Evolutionary conservation across 2,888 invertebrate genomes (phyloP).

Genomic region (Idaea dimidiata): DNA sequence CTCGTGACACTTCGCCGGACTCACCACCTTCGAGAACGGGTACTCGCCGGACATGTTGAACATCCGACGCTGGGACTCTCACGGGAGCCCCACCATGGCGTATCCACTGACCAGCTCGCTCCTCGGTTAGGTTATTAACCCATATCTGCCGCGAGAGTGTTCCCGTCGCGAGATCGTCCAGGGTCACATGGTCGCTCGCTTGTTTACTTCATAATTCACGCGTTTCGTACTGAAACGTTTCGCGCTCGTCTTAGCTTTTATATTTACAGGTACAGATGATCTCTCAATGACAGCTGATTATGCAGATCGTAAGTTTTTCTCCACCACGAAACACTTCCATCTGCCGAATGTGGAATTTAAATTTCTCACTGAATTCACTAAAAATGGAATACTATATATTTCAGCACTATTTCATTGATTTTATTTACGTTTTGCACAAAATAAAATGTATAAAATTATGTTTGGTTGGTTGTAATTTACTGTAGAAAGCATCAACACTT

Average conservation of each 20-base stretch:
- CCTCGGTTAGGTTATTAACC: constrained; percentile 78
- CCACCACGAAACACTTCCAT: constrained; percentile 74
- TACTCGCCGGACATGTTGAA: constrained; percentile 72
- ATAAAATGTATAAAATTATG: constrained; percentile 73
- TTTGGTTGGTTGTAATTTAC: constrained; percentile 79
- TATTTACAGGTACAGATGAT: constrained; percentile 82
- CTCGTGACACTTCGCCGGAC: constrained; percentile 74
- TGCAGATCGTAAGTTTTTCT: constrained; percentile 80
- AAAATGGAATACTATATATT: constrained; percentile 53
- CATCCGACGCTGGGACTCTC: constrained; percentile 53
- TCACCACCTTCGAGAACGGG: constrained; percentile 66
- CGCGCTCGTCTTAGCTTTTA: constrained; percentile 77
- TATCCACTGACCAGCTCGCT: constrained; percentile 50
- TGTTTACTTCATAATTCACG: constrained; percentile 67
- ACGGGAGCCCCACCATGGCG: constrained; percentile 70
- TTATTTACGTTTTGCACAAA: constrained; percentile 61
- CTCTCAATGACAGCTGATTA: constrained; percentile 82
- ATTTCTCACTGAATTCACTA: constrained; percentile 47
- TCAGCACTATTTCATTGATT: constrained; percentile 67
- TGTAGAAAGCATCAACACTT: constrained; percentile 81
- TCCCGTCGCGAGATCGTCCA: constrained; percentile 48
- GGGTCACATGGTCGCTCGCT: constrained; percentile 65
- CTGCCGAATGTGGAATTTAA: constrained; percentile 60
- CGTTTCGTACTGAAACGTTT: constrained; percentile 60
- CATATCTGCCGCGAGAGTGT: constrained; percentile 61